Conservation (phyloP, 1,140 invertebrate species). For the Polypedilum pembai region DNA sequence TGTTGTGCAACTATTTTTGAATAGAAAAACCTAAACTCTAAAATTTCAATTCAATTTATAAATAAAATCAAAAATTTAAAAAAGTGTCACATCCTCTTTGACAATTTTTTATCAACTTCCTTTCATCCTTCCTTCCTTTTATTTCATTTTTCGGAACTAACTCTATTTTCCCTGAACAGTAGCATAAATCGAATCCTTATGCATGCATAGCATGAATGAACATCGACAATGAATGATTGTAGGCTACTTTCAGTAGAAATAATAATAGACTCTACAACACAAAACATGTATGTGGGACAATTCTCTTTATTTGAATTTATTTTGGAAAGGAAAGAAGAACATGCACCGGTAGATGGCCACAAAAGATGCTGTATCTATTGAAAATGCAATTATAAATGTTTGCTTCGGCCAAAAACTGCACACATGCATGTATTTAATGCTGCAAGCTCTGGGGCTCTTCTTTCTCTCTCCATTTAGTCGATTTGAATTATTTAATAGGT, state of each 20-base stretch:
- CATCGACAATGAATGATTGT: slow-evolving; percentile 17
- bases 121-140: too few species aligned
- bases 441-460: not conserved
- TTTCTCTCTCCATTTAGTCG: not conserved
- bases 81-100: too few species aligned
- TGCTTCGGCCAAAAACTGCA: not conserved
- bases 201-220: slow-evolving; percentile 10
- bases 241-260: not conserved
- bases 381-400: not conserved
- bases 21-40: too few species aligned
- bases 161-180: too few species aligned
- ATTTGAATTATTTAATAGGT: slow-evolving; percentile 28
- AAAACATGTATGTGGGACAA: not conserved
- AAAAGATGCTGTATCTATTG: slow-evolving; percentile 12
- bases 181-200: not conserved
- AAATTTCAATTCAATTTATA: too few species aligned
- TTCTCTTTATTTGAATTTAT: not conserved
- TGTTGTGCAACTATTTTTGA: too few species aligned
- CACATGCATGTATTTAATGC: not conserved
- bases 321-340: not conserved
- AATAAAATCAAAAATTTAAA: too few species aligned
- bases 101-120: too few species aligned
- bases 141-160: too few species aligned
- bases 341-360: not conserved
- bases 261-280: not conserved